Evolutionary conservation across 2,113 vertebrate species (phyloP).

Genomic region (Struthidea cinerea): DNA sequence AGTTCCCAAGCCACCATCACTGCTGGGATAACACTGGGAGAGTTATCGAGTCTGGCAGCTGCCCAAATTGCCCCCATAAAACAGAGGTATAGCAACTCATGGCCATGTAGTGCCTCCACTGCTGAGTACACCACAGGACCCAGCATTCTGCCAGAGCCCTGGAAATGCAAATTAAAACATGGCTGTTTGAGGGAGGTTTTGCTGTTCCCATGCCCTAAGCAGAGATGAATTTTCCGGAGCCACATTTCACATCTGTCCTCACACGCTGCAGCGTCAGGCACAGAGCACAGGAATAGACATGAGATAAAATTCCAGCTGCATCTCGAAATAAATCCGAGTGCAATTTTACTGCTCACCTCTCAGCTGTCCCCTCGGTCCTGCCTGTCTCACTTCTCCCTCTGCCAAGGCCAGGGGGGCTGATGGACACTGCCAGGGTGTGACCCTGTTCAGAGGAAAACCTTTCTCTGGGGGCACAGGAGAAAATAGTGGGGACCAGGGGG

Average conservation of each 20-base stretch:
- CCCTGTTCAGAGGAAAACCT: neutral
- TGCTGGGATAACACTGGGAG: neutral
- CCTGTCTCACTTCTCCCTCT: neutral
- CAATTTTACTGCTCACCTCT: neutral
- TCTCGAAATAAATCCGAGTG: neutral
- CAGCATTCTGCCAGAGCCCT: neutral
- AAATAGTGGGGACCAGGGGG: neutral
- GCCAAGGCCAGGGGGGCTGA: neutral
- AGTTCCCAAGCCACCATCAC: neutral
- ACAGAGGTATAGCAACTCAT: rapidly evolving
- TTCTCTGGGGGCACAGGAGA: neutral
- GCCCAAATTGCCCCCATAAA: neutral
- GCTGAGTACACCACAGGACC: neutral
- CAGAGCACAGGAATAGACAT: neutral
- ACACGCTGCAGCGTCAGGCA: rapidly evolving
- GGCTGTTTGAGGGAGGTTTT: neutral
- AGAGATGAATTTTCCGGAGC: rapidly evolving
- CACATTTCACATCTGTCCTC: neutral
- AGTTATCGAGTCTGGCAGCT: neutral
- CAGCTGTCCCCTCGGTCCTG: neutral
- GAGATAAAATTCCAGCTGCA: neutral
- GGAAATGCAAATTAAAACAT: neutral
- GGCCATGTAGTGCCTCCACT: neutral
- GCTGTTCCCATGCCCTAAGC: neutral
- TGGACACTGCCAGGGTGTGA: neutral